phyloP scores from a whole-genome alignment of 2,113 vertebrate species.

The Trematomus loennbergii region DNA sequence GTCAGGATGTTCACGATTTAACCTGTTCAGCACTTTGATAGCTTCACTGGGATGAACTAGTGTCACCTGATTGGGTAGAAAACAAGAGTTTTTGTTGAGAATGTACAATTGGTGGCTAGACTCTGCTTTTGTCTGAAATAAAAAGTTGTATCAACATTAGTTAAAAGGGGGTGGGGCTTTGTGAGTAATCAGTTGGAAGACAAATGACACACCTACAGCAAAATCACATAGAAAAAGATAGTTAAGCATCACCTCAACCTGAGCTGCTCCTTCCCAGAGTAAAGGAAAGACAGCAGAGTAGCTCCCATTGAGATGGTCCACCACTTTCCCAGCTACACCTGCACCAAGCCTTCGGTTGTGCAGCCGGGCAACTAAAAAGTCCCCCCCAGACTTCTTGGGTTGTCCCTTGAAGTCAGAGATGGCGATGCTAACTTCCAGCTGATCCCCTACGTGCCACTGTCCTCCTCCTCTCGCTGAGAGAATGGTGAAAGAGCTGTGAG shows the following conservation, averaged over 20 bases:
- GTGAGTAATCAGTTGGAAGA: neutral
- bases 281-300: conserved; percentile 86
- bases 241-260: conserved; percentile 83
- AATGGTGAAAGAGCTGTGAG: conserved; percentile 88
- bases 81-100: neutral
- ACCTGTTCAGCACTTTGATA: conserved; percentile 85
- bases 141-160: too few species aligned
- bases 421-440: conserved; percentile 87
- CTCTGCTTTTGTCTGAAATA: too few species aligned
- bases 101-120: too few species aligned
- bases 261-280: conserved; percentile 88
- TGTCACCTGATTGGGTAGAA: conserved; percentile 55
- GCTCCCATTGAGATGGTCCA: too few species aligned
- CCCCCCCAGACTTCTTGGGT: conserved; percentile 78
- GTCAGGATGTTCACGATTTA: conserved; percentile 88
- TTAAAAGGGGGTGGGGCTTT: too few species aligned
- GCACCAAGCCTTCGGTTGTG: too few species aligned
- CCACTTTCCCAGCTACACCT: too few species aligned
- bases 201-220: too few species aligned
- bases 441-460: conserved; percentile 85
- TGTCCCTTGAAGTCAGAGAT: conserved; percentile 87
- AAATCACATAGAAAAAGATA: neutral
- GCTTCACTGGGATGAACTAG: conserved; percentile 93
- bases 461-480: conserved; percentile 56
- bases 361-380: too few species aligned